These are phyloP conservation scores for Chiloscyllium punctatum DNA, from an alignment of 2,797 vertebrate species.

Conservation along the genomic window DNA sequence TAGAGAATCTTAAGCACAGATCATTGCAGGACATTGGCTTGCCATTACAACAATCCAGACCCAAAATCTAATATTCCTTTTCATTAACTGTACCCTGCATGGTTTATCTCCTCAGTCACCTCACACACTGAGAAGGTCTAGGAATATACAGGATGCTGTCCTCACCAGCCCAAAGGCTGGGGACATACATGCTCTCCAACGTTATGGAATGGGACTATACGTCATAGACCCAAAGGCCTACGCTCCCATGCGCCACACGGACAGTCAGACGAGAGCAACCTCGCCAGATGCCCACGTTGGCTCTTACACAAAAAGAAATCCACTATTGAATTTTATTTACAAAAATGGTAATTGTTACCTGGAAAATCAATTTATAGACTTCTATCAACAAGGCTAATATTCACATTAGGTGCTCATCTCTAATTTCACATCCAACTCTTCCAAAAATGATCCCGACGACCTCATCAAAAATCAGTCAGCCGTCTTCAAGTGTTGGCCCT, in stretches of 20 bases:
- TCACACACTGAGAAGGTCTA: neutral
- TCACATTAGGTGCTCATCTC: no score
- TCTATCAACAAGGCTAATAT: no score
- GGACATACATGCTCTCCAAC: slow-evolving; percentile 61
- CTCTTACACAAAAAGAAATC: no score
- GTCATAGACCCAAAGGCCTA: slow-evolving; percentile 54
- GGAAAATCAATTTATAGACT: no score
- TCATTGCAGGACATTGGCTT: neutral
- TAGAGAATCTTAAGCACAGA: neutral
- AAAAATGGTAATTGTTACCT: no score
- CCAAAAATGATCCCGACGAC: no score
- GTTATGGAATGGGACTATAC: slow-evolving; percentile 60
- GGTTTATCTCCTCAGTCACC: slow-evolving; percentile 2
- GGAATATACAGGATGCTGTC: slow-evolving; percentile 7
- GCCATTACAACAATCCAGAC: neutral
- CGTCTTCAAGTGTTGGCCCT: no score
- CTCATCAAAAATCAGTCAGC: no score
- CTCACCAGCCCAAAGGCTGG: slow-evolving; percentile 13
- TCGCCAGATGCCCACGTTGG: neutral
- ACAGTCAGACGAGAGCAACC: slow-evolving; percentile 45
- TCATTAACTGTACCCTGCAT: neutral
- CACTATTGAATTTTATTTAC: no score
- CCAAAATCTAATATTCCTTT: neutral
- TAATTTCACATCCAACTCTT: no score
- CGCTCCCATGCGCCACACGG: slow-evolving; percentile 54